phyloP scores from a whole-genome alignment of 2,797 vertebrate species.

The Chelonia mydas region DNA sequence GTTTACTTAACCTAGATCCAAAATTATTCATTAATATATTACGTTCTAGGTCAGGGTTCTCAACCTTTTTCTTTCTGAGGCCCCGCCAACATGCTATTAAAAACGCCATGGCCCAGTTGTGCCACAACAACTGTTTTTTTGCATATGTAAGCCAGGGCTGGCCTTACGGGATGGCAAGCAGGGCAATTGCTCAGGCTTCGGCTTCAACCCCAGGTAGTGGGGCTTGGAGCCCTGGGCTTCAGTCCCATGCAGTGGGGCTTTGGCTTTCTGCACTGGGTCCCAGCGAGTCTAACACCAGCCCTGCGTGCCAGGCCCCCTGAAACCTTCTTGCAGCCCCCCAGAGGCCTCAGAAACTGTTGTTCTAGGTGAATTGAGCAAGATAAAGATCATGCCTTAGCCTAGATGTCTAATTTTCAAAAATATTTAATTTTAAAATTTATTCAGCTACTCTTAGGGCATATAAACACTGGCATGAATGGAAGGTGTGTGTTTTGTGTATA shows the following conservation, averaged over 20 bases:
- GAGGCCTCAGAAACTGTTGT: neutral
- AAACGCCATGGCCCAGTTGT: too few species aligned
- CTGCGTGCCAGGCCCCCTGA: too few species aligned
- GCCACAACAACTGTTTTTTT: neutral
- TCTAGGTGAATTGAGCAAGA: neutral
- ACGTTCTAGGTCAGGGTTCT: neutral
- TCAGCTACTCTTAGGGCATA: neutral
- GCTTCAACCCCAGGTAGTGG: too few species aligned
- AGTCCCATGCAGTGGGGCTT: too few species aligned
- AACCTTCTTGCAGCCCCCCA: too few species aligned
- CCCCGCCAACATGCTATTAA: too few species aligned
- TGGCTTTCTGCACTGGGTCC: too few species aligned
- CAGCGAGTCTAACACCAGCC: too few species aligned
- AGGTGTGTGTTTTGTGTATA: neutral
- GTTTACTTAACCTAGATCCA: neutral
- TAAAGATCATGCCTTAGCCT: rapidly evolving
- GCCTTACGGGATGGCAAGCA: too few species aligned
- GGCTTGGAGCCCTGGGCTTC: too few species aligned
- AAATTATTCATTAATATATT: neutral
- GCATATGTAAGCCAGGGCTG: rapidly evolving
- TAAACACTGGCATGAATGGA: neutral
- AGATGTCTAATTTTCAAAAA: neutral
- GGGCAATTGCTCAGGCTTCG: too few species aligned
- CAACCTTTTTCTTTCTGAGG: too few species aligned
- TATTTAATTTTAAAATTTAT: neutral